Percentiles rank a stretch among this genome's conserved stretches.
Evolutionary conservation across 2,113 vertebrate genomes (phyloP).

Genomic region (Cairina moschata): DNA sequence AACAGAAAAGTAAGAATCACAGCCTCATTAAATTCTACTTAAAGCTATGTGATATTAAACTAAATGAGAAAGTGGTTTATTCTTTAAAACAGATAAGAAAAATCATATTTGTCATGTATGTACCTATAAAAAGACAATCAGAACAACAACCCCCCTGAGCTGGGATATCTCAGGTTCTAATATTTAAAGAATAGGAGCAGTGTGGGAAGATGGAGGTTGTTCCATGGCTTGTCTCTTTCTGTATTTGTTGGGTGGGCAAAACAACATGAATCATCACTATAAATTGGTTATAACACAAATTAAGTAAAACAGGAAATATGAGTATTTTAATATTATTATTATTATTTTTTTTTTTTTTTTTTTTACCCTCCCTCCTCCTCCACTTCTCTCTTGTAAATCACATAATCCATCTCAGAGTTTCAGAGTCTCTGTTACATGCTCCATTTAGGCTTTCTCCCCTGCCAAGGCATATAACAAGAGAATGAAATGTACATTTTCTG

Average conservation of each 20-base stretch:
- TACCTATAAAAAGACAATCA: not conserved
- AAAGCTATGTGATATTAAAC: not conserved
- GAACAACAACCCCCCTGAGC: not conserved
- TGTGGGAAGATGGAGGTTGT: not conserved
- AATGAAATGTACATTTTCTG: slow-evolving; percentile 13
- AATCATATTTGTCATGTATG: not conserved
- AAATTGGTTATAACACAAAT: not conserved
- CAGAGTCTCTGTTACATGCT: not conserved
- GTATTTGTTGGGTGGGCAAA: not conserved
- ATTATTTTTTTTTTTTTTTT: too few relatives aligned
- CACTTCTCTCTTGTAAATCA: not conserved
- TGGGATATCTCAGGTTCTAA: not conserved
- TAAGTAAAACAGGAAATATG: not conserved
- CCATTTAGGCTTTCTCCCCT: not conserved
- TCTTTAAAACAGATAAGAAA: not conserved
- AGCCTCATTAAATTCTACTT: not conserved
- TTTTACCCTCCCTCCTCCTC: not conserved
- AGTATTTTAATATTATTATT: too few relatives aligned
- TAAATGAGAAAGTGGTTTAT: not conserved
- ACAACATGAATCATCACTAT: accelerated
- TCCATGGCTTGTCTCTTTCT: not conserved
- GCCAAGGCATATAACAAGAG: not conserved
- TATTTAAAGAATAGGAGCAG: not conserved
- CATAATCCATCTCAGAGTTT: not conserved
- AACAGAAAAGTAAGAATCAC: not conserved